Evolutionary conservation across 2,888 invertebrate species (phyloP).

Genomic region (Vanessa cardui): DNA sequence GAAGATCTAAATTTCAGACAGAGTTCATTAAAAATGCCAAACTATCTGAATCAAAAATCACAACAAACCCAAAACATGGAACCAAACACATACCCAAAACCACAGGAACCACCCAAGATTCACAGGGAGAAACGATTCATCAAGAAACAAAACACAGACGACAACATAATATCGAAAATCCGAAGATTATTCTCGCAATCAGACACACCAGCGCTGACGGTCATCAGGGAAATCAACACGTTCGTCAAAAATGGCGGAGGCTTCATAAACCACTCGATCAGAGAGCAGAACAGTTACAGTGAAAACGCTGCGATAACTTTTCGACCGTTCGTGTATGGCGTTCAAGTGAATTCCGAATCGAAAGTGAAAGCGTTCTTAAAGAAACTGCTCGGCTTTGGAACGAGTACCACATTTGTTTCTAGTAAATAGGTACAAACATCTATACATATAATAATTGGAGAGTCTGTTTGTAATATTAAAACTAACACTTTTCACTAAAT

Average conservation of each 20-base stretch:
- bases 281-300: constrained; percentile 63
- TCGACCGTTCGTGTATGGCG: constrained; percentile 51
- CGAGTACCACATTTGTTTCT: constrained; percentile 59
- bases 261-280: constrained; percentile 58
- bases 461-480: background rate
- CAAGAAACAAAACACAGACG: constrained; percentile 32
- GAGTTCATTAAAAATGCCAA: too few relatives aligned
- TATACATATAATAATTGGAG: constrained; percentile 13
- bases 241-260: constrained; percentile 62
- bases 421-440: constrained; percentile 29
- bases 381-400: constrained; percentile 55
- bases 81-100: too few relatives aligned
- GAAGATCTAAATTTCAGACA: too few relatives aligned
- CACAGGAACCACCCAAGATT: too few relatives aligned
- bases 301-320: constrained; percentile 48
- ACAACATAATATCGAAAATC: constrained; percentile 57
- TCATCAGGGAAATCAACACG: constrained; percentile 66
- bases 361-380: constrained; percentile 56
- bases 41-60: too few relatives aligned
- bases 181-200: constrained; percentile 58
- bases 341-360: constrained; percentile 59
- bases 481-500: too few relatives aligned
- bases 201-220: constrained; percentile 61
- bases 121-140: too few relatives aligned
- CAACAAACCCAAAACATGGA: too few relatives aligned